phyloP scores from a whole-genome alignment of 2,888 invertebrate genomes.

The Athalia rosae region DNA sequence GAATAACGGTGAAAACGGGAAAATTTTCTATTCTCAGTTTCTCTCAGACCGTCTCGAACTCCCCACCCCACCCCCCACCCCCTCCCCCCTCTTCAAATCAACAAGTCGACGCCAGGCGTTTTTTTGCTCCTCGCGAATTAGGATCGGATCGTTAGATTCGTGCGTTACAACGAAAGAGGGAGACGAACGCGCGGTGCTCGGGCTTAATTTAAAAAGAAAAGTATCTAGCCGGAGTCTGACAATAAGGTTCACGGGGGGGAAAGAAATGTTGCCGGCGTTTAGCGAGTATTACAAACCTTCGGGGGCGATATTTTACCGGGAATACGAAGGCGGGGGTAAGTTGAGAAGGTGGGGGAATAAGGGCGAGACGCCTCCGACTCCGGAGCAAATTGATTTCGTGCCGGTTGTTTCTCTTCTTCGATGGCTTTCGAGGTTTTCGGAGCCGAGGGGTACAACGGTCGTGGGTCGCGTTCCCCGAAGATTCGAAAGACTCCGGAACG shows the following conservation, averaged over 20 bases:
- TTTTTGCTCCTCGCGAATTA: not conserved
- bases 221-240: not conserved
- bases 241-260: not conserved
- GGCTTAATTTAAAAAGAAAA: constrained; percentile 36
- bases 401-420: constrained; percentile 43
- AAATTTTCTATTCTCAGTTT: not conserved
- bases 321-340: constrained; percentile 23
- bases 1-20: too few species aligned
- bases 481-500: constrained; percentile 6
- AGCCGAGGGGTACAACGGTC: not conserved
- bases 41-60: constrained; percentile 2
- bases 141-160: not conserved
- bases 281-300: constrained; percentile 44
- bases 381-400: constrained; percentile 42
- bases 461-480: not conserved
- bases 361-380: constrained; percentile 23
- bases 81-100: constrained; percentile 12
- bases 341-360: not conserved
- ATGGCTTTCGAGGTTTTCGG: constrained; percentile 28
- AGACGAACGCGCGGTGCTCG: not conserved
- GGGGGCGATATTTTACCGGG: constrained; percentile 39
- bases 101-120: constrained; percentile 15
- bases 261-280: constrained; percentile 25
- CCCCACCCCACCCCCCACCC: too few species aligned
- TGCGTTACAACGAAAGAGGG: not conserved